Evolutionary conservation across 2,113 vertebrate genomes (phyloP).

Genomic region (Pelecanus crispus): DNA sequence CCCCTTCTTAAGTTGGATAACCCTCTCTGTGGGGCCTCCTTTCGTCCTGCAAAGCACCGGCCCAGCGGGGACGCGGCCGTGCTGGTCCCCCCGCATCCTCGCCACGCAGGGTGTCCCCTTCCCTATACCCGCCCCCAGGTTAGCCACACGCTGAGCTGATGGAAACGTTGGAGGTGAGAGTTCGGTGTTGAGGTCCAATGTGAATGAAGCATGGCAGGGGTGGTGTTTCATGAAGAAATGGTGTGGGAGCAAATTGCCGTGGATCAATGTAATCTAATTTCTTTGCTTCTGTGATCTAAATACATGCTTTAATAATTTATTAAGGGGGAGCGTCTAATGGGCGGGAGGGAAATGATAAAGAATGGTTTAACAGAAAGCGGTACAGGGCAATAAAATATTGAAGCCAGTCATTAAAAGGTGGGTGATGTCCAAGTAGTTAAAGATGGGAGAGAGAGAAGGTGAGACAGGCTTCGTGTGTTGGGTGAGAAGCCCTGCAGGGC

Average conservation of each 20-base stretch:
- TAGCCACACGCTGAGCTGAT: constrained; percentile 43
- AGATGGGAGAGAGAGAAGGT: background rate
- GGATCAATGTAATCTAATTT: constrained; percentile 75
- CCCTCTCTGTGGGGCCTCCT: background rate
- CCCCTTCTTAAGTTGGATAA: background rate
- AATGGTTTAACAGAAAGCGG: background rate
- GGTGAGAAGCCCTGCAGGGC: background rate
- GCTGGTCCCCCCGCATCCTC: background rate
- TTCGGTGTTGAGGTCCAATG: background rate
- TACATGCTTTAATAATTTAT: constrained; percentile 67
- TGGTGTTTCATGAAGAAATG: constrained; percentile 53
- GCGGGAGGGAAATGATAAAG: background rate
- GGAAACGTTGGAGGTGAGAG: constrained; percentile 43
- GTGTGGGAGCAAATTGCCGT: constrained; percentile 54
- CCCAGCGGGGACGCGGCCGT: background rate
- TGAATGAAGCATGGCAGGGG: constrained; percentile 47
- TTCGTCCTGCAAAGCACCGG: background rate
- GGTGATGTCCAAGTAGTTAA: background rate
- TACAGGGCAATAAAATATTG: background rate
- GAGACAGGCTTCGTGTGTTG: background rate
- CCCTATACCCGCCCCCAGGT: background rate
- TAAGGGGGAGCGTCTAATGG: background rate
- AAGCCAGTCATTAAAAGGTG: background rate
- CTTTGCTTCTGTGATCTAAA: constrained; percentile 69
- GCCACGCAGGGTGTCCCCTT: background rate